These are phyloP conservation scores for Andrena bicolor DNA, from an alignment of 2,888 invertebrate genomes.

Conservation along the genomic window DNA sequence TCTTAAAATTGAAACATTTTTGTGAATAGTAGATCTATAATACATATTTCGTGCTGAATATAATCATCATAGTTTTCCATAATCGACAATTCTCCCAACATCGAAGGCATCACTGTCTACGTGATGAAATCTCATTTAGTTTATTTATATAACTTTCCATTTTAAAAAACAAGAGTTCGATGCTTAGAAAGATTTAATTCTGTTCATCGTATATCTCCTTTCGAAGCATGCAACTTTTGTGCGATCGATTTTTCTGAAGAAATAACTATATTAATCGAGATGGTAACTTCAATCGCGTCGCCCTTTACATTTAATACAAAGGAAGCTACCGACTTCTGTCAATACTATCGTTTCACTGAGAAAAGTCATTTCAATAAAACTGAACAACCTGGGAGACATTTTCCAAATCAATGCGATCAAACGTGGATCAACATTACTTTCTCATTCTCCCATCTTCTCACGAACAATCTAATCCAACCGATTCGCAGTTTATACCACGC, in stretches of 20 bases:
- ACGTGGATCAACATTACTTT: constrained; percentile 29
- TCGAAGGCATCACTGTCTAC: too few relatives aligned
- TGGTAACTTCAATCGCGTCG: constrained; percentile 16
- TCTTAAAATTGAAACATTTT: background rate
- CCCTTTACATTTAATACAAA: constrained; percentile 17
- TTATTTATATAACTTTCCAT: too few relatives aligned
- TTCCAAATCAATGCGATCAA: constrained; percentile 26
- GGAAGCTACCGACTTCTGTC: background rate
- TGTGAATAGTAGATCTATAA: background rate
- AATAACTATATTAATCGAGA: background rate
- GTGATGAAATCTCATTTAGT: too few relatives aligned
- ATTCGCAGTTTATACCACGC: constrained; percentile 50
- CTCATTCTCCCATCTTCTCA: constrained; percentile 19
- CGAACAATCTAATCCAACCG: constrained; percentile 52
- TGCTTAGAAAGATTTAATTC: background rate
- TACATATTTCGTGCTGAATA: background rate
- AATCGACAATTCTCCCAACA: background rate
- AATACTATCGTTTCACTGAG: background rate
- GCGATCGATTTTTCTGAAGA: background rate
- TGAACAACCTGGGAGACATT: constrained; percentile 11
- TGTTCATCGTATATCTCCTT: background rate
- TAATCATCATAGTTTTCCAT: background rate
- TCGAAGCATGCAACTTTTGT: background rate
- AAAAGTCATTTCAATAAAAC: constrained; percentile 18
- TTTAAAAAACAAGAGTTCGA: background rate